Conservation (phyloP, 2,797 vertebrate species). For the Propithecus deckenii region DNA sequence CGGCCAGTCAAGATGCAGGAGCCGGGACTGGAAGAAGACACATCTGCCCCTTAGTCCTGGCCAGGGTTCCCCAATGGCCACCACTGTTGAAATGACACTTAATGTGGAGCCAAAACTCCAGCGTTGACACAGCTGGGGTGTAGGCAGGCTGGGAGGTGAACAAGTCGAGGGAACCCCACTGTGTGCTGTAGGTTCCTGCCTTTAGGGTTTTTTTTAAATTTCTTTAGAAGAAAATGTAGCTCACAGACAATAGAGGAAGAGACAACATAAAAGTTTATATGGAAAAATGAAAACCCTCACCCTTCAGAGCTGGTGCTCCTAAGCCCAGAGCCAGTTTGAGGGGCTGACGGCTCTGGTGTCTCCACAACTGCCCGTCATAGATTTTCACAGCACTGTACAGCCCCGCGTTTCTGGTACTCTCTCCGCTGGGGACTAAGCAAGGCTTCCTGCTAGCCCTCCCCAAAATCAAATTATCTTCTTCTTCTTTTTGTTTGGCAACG, state of each 20-base stretch:
- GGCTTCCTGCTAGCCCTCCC: background rate
- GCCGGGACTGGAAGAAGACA: background rate
- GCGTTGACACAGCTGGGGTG: constrained; percentile 30
- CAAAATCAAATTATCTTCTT: background rate
- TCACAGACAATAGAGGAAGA: constrained; percentile 3
- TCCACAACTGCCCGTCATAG: background rate
- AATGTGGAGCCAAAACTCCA: constrained; percentile 40
- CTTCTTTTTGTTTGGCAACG: background rate
- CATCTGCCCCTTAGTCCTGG: background rate
- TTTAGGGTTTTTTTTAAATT: background rate
- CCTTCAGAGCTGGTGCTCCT: background rate
- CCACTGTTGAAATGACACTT: constrained; percentile 46
- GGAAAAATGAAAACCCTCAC: background rate
- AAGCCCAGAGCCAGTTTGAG: background rate
- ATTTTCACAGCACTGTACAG: background rate
- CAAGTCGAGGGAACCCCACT: background rate
- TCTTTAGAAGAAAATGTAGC: background rate
- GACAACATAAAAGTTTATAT: background rate
- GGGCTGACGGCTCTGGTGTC: background rate
- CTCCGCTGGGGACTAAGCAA: background rate
- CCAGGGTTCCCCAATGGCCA: constrained; percentile 31
- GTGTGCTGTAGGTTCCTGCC: too few relatives aligned
- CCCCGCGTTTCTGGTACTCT: background rate
- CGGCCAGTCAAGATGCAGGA: background rate
- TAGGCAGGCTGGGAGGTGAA: background rate